Conservation (phyloP, 2,797 vertebrate genomes). For the Sebastes paucispinis region DNA sequence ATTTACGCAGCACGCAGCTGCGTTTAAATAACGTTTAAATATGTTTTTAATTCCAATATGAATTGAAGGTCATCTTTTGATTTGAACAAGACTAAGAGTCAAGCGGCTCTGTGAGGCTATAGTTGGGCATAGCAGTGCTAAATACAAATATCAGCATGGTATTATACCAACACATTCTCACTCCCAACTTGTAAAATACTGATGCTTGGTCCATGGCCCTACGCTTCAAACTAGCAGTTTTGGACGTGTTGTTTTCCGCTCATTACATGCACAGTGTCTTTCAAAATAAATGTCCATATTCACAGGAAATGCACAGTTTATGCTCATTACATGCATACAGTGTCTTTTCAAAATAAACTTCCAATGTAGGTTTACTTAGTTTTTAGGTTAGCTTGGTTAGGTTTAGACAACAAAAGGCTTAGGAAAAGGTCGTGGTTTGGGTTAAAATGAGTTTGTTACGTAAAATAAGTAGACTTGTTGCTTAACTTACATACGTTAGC, state of each 20-base stretch:
- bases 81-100: background rate
- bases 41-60: background rate
- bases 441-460: fast-evolving
- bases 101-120: background rate
- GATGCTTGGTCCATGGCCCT: background rate
- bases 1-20: slow-evolving; percentile 2
- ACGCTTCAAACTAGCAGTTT: background rate
- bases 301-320: too few relatives aligned
- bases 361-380: background rate
- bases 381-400: background rate
- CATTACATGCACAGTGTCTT: background rate
- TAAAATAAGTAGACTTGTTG: too few relatives aligned
- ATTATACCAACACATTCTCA: background rate
- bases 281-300: background rate
- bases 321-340: fast-evolving
- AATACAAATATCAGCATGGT: background rate
- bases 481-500: too few relatives aligned
- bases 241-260: background rate
- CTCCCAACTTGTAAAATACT: background rate
- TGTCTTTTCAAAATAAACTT: background rate
- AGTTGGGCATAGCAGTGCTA: background rate
- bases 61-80: slow-evolving; percentile 16
- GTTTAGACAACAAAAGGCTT: too few relatives aligned
- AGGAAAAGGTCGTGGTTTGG: background rate
- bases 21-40: background rate